Base-by-base conservation (phyloP, 92 coral and sea anemone species). In the Porites divaricata region DNA sequence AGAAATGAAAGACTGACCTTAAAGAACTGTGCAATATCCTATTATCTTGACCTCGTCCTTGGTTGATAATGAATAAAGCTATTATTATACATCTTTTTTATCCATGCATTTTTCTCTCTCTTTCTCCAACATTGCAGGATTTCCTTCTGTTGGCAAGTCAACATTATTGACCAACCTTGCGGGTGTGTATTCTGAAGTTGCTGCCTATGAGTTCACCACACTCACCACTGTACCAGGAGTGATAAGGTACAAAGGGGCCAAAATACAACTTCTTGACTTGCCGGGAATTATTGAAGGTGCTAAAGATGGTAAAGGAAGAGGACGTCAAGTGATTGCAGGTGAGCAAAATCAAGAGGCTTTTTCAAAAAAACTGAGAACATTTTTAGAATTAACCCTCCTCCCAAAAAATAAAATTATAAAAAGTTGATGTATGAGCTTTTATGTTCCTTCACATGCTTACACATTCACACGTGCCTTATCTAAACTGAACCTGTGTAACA, bases 211-310 rank as follows among this genome's bases (percentile, higher is more conserved):
- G 70, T 97, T 97, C 68, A 97, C 99, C 35, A 97, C 99, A 19
- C 86, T 97, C n/a, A 97, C 99, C 20, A 97, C 99, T 53, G 99
- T 97, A 6, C 99, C 99, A 64, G 99, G 99, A 70, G 99, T 96
- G 58, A 96, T 96, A 24, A 91, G 98, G 28, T 96, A 96, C 75
- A 96, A 96, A 79, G 99, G 99, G 41, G 99, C 99, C 24, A 96
- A 96, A 79, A 79, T 96, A 1, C 99, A 96, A 78, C 90, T 96
- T 19, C 94, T 96, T 78, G 99, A 96, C 72, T 78, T 96, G 21
- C 99, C 99, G 23, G 99, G 99, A n/a, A 96, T 96, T 68, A 96
- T 96, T 76, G 99, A 96, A 83, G 99, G 99, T 45, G 99, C 99
- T 6, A 96, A 96, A 67, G 99, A 96, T 84, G 99, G 99, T 35